Evolutionary conservation across 2,888 invertebrate species (phyloP), one percentile per base, ranked within the genome.

Genomic region (Cephus pulcher): DNA sequence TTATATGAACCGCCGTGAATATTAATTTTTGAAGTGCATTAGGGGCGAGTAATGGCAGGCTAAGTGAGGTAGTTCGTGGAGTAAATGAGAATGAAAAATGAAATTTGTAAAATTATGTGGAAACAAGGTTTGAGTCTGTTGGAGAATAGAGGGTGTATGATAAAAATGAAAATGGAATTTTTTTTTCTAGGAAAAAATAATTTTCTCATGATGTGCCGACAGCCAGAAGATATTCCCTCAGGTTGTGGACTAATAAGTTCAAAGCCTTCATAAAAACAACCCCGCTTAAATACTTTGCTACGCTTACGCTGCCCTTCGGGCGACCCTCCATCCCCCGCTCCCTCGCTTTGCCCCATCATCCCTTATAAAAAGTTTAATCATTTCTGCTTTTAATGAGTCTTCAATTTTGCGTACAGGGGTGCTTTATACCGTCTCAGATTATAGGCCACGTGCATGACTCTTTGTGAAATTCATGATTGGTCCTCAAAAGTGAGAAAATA

Each of bases 211-310:
- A 77, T 79, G 79, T 76, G 70, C 75, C 74, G 77, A 81, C 79
- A 76, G 37, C 33, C 69, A 70, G 34, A 76, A 83, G 80, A 81
- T 85, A 83, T 84, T 83, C 82, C 76, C 79, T 79, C 79, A 71
- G 76, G 75, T 76, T 70, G 70, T 75, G 73, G 80, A 81, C 78
- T 84, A 84, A 86, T 86, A 85, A 85, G 81, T 79, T 80, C 73
- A 81, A 80, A 81, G 80, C 78, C 82, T 81, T 83, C 80, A 77
- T 80, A 82, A 84, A 86, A 80, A 82, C 80, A 74, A 82, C 76
- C 81, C 79, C 75, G 75, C 79, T 83, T 81, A 84, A 86, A 85
- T 84, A 81, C 83, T 82, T 78, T 74, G 71, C 80, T 68, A 76
- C 78, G 73, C 75, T 77, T 69, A 77, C 69, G 69, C 34, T 68